Evolutionary conservation across 2,797 vertebrate genomes (phyloP).

Genomic region (Poecilia picta): DNA sequence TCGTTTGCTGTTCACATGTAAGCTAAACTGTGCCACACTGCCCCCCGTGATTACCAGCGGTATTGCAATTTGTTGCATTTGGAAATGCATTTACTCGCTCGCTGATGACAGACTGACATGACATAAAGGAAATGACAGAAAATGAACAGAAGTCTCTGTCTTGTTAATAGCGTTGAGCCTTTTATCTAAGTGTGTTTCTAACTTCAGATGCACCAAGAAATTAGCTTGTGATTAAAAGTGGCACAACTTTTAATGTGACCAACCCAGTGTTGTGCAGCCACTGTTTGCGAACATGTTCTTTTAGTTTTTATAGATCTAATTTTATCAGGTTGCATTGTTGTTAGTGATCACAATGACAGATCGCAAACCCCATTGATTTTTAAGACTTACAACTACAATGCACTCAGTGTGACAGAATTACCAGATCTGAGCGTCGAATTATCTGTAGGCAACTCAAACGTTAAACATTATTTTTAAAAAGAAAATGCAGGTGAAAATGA

Average conservation of each 20-base stretch:
- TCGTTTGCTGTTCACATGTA: background rate
- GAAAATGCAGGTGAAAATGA: conserved; percentile 39
- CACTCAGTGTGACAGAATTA: background rate
- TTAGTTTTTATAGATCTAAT: background rate
- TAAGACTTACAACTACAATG: background rate
- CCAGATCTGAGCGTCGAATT: background rate
- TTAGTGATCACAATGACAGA: background rate
- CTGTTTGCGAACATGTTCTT: background rate
- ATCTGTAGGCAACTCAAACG: background rate
- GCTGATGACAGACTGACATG: background rate
- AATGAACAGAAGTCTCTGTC: background rate
- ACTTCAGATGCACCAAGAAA: background rate
- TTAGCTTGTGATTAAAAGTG: background rate
- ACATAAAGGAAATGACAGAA: background rate
- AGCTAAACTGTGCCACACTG: background rate
- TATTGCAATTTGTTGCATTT: background rate
- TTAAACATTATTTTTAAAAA: background rate
- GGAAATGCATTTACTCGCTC: background rate
- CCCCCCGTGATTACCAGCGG: background rate
- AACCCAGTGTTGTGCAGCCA: too few relatives aligned
- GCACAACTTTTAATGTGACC: background rate
- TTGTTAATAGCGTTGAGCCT: background rate
- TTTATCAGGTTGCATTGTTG: background rate
- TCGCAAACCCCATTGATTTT: background rate
- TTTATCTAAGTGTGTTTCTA: background rate